These are phyloP conservation scores for Rhinophrynus dorsalis DNA, from an alignment of 2,797 vertebrate genomes.

Conservation along the genomic window DNA sequence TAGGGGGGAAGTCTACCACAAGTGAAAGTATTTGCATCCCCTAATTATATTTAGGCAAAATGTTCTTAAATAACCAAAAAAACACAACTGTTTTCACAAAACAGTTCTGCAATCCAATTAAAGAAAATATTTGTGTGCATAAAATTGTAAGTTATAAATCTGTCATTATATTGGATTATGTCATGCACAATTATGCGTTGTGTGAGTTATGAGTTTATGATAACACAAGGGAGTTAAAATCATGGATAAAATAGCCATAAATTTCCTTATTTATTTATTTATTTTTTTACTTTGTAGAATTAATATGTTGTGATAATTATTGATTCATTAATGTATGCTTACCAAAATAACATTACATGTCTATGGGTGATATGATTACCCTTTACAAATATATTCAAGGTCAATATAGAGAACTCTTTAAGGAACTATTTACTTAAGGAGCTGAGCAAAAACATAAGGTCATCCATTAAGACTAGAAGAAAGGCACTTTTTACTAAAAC, in stretches of 20 bases:
- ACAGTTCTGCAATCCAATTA: background rate
- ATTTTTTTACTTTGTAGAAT: background rate
- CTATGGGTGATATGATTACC: no score
- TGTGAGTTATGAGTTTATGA: background rate
- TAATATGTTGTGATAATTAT: background rate
- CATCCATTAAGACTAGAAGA: no score
- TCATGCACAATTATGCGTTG: background rate
- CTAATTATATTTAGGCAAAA: background rate
- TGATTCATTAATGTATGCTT: no score
- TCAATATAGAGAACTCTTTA: no score
- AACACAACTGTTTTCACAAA: background rate
- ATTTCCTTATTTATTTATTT: no score
- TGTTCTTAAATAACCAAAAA: background rate
- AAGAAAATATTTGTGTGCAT: background rate
- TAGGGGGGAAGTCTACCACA: no score
- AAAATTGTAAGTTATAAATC: background rate
- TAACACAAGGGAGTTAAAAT: background rate
- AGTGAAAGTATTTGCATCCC: no score
- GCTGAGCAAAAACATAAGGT: no score
- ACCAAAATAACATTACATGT: no score
- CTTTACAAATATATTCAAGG: no score
- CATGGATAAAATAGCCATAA: background rate
- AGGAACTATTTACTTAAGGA: no score
- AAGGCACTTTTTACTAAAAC: no score
- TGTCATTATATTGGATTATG: background rate